Evolutionary conservation across 2,888 invertebrate genomes (phyloP), one percentile per base, ranked within the genome.

Genomic region (Metacarcinus magister): DNA sequence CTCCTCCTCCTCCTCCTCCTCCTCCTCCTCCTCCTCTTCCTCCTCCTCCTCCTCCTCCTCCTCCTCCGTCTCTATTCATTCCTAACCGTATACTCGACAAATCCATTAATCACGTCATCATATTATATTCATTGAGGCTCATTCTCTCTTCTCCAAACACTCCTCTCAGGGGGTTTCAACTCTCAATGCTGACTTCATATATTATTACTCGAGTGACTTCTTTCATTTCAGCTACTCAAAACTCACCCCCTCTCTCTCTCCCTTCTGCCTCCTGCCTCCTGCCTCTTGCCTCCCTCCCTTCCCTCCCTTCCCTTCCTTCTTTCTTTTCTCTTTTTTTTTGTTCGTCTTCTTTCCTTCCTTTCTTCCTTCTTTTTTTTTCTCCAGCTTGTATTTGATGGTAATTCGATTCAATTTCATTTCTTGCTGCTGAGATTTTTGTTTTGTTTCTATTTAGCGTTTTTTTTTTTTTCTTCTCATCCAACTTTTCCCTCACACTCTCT

Each of bases 101-200:
- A 4, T 67, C 67, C 67, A 67, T 67, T 67, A 67, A 67, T 67
- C n/a, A n/a, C 67, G 67, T 67, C 67, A 67, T 67, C 67, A 67
- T 67, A n/a, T 67, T 67, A 67, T 67, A 67, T 67, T 67, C 67
- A 67, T n/a, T n/a, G 3, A 5, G 67, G n/a, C 67, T n/a, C 67
- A 67, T 67, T 67, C 67, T 67, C 67, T 67, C 67, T 67, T n/a
- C n/a, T 67, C 67, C n/a, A 67, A 23, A 67, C 67, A 67, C 67
- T 67, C 67, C 2, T 67, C 67, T 19, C 67, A n/a, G 5, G 67
- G 67, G 23, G 67, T n/a, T 67, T 19, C 67, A 67, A 5, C 67
- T n/a, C n/a, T 54, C 67, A 67, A 67, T 67, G 67, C 67, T 67
- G 23, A n/a, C 67, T 67, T 67, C 67, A 67, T 67, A 5, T 19